These are phyloP conservation scores for Campoletis raptor DNA, from an alignment of 2,888 invertebrate genomes.

Conservation along the genomic window DNA sequence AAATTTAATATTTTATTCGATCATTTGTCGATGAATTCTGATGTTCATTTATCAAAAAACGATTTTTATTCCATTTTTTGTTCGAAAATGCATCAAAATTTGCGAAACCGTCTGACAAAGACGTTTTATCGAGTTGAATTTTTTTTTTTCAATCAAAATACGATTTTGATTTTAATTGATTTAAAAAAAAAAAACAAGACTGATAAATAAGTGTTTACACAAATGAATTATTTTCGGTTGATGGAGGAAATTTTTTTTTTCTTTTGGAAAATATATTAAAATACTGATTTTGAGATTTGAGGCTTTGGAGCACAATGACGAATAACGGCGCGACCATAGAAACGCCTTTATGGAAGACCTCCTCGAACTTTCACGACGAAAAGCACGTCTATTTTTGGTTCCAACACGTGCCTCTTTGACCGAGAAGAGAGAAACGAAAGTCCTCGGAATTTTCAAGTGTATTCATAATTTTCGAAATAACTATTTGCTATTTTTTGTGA, in stretches of 20 bases:
- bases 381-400: constrained; percentile 60
- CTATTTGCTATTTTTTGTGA: not conserved
- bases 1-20: too few relatives aligned
- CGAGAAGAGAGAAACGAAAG: not conserved
- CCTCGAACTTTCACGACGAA: constrained; percentile 58
- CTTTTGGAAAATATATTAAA: not conserved
- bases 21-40: too few relatives aligned
- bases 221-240: not conserved
- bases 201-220: not conserved
- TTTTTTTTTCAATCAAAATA: too few relatives aligned
- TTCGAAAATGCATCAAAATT: too few relatives aligned
- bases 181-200: not conserved
- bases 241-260: too few relatives aligned
- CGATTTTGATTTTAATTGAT: not conserved
- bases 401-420: constrained; percentile 57
- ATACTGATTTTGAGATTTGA: not conserved
- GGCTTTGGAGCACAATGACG: not conserved
- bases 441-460: constrained; percentile 31
- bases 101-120: too few relatives aligned
- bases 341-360: constrained; percentile 46
- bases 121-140: too few relatives aligned
- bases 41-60: too few relatives aligned
- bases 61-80: too few relatives aligned
- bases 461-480: not conserved
- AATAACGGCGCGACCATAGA: constrained; percentile 3